Evolutionary conservation across 2,888 invertebrate species (phyloP).

Genomic region (Tethea ocularis): DNA sequence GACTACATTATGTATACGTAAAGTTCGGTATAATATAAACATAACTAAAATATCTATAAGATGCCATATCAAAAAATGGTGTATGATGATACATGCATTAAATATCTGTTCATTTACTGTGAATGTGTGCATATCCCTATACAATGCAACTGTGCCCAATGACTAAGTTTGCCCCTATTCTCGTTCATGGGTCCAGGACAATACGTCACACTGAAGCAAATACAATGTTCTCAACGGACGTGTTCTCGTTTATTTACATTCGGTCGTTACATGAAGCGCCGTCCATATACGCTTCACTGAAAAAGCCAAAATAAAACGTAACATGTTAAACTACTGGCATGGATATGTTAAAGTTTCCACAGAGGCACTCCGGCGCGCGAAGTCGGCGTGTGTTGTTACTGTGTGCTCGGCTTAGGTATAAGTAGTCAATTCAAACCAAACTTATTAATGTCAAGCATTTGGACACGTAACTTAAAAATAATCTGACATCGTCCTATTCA

Average conservation of each 20-base stretch:
- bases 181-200: conserved; percentile 66
- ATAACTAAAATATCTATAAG: conserved; percentile 14
- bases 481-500: background rate
- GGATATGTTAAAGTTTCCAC: conserved; percentile 39
- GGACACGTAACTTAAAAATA: no score
- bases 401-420: conserved; percentile 38
- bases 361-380: conserved; percentile 26
- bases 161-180: conserved; percentile 63
- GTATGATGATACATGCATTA: conserved; percentile 53
- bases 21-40: no score
- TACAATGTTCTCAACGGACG: conserved; percentile 56
- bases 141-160: conserved; percentile 84
- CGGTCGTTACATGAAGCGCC: conserved; percentile 66
- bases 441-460: no score
- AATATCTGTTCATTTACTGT: conserved; percentile 52
- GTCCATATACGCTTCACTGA: conserved; percentile 73
- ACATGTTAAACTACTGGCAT: conserved; percentile 58
- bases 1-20: no score
- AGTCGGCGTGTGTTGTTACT: conserved; percentile 52
- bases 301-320: conserved; percentile 64
- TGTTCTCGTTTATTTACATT: conserved; percentile 71
- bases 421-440: no score
- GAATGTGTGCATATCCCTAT: conserved; percentile 75
- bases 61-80: conserved; percentile 24
- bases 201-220: conserved; percentile 83